Percentiles rank a stretch among this genome's conserved stretches.
These are phyloP conservation scores for Limnephilus rhombicus DNA, from an alignment of 2,888 invertebrate species.

Conservation along the genomic window DNA sequence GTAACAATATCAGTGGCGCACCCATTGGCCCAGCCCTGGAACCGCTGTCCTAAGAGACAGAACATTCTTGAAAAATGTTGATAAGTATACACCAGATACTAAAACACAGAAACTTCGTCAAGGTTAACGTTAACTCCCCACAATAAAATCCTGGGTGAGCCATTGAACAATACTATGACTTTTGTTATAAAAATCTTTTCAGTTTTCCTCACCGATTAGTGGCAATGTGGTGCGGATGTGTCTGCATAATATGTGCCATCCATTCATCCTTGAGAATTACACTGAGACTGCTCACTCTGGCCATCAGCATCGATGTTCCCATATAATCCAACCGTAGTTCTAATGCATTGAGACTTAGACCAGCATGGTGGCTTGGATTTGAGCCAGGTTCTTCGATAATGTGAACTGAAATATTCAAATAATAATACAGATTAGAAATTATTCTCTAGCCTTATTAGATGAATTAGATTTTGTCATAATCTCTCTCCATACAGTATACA, in stretches of 20 bases:
- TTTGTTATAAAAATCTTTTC: background rate
- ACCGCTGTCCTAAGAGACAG: no score
- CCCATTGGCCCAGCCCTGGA: no score
- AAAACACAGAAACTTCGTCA: no score
- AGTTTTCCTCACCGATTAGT: constrained; percentile 61
- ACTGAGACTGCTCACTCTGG: constrained; percentile 89
- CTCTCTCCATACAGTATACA: background rate
- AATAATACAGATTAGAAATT: background rate
- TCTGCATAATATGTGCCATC: constrained; percentile 74
- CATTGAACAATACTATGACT: no score
- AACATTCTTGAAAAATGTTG: no score
- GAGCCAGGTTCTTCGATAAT: constrained; percentile 93
- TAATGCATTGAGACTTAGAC: constrained; percentile 88
- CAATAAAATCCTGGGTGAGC: no score
- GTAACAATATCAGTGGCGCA: no score
- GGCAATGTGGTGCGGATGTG: constrained; percentile 64
- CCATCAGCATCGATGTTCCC: constrained; percentile 97
- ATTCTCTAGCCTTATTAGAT: background rate
- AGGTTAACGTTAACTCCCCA: no score
- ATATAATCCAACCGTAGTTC: constrained; percentile 97
- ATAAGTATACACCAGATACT: no score
- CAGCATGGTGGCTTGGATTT: constrained; percentile 92
- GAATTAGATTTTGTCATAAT: no score
- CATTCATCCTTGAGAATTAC: constrained; percentile 93
- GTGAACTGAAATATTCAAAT: constrained; percentile 80